Evolutionary conservation across 1,140 invertebrate species (phyloP).

Genomic region (Drosophila serrata): DNA sequence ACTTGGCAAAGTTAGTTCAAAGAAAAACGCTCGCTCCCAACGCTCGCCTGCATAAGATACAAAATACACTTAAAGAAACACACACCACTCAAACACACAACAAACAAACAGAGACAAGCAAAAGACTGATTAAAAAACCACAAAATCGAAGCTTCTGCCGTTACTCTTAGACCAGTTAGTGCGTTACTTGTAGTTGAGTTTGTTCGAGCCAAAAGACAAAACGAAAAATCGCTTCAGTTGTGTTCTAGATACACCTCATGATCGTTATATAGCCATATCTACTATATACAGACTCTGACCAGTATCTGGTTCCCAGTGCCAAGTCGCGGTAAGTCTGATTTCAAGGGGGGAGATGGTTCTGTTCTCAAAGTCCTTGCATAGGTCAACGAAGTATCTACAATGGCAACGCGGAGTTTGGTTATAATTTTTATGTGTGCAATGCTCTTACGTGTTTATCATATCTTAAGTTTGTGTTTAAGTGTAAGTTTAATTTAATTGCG

Average conservation of each 20-base stretch:
- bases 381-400: conserved; percentile 22
- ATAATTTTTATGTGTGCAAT: conserved; percentile 42
- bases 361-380: conserved; percentile 15
- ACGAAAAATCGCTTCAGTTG: conserved; percentile 66
- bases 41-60: conserved; percentile 49
- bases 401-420: conserved; percentile 54
- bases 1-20: conserved; percentile 44
- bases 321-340: conserved; percentile 71
- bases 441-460: conserved; percentile 32
- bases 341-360: conserved; percentile 41
- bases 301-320: conserved; percentile 48
- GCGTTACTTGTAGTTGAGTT: conserved; percentile 78
- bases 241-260: conserved; percentile 69
- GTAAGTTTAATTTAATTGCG: conserved; percentile 49
- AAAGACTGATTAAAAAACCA: conserved; percentile 28
- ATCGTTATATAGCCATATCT: conserved; percentile 38
- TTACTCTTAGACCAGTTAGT: conserved; percentile 77
- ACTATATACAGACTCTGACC: conserved; percentile 20
- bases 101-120: conserved; percentile 50
- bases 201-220: conserved; percentile 63
- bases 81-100: conserved; percentile 27
- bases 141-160: conserved; percentile 70
- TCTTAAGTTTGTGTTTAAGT: conserved; percentile 55
- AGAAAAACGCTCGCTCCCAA: conserved; percentile 51
- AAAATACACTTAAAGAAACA: conserved; percentile 12